Base-by-base conservation (phyloP, 2,113 vertebrate genomes). In the Paraplagusia blochii region DNA sequence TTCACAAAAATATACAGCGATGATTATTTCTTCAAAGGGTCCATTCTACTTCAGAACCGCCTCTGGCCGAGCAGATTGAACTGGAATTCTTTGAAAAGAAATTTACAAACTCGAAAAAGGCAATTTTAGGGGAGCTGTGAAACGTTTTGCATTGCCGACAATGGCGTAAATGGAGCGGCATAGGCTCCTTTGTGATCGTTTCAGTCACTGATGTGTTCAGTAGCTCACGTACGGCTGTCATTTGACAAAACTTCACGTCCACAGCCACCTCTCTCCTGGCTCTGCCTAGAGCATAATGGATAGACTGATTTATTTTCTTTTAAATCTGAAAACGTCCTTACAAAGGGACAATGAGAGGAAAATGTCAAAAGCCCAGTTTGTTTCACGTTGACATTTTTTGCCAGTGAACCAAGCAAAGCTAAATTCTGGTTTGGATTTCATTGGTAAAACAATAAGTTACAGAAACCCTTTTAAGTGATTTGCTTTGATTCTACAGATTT, bases 11-110 rank as follows among this genome's bases (percentile, higher is more conserved):
- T 51, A 65, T 49, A n/a, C 69, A 78, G 77, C 65, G 29, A 71
- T 77, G 63, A 79, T 72, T 46, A 53, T 52, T 50, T 72, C 69
- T 54, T 69, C 57, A 66, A 81, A 70, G 66, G 66, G 58, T 51
- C 51, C 42, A 14, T 79, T 61, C 44, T 55, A 38, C 73, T 34
- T 48, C 51, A 56, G 76, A 84, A 76, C 65, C 39, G 36, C 52
- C 70, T 17, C 45, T 60, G 61, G 72, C 43, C 15, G 36, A 36
- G 42, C 42, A 64, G 71, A 75, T 19, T 48, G 47, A 71, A 72
- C 38, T 1, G 58, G 42, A 56, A 66, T 62, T 73, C 61, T 15
- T 42, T 72, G 68, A 76, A 29, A 29, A 29, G 22, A 29, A 29
- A 29, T 29, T 29, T 29, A 29, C 66, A 57, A 66, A 62, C 81